Conservation (phyloP, 2,888 invertebrate species). For the Criorhina ranunculi region DNA sequence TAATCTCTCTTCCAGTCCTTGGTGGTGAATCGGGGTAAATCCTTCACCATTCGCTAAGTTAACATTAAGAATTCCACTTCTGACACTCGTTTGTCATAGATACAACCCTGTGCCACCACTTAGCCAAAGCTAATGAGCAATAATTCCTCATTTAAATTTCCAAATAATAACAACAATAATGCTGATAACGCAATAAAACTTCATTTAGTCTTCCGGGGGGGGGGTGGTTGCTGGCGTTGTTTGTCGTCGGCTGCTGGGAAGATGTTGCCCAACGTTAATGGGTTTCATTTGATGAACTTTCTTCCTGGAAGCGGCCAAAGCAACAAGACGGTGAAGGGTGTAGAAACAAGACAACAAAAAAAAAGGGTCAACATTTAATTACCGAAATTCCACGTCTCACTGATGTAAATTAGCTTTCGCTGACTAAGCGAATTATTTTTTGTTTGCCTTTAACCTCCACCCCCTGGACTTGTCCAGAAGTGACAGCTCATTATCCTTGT, state of each 20-base stretch:
- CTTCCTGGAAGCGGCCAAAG: slow-evolving; percentile 20
- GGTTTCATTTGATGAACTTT: slow-evolving; percentile 62
- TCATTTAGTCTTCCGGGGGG: slow-evolving; percentile 50
- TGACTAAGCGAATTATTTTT: slow-evolving; percentile 59
- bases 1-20: neutral
- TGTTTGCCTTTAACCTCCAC: neutral
- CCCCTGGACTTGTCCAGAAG: slow-evolving; percentile 14
- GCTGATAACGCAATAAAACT: slow-evolving; percentile 66
- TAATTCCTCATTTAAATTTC: slow-evolving; percentile 72
- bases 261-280: slow-evolving; percentile 48
- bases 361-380: slow-evolving; percentile 75
- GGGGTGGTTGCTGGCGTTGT: neutral
- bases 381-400: slow-evolving; percentile 70
- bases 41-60: slow-evolving; percentile 28
- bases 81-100: slow-evolving; percentile 60
- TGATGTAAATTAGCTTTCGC: slow-evolving; percentile 72
- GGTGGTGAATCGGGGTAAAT: neutral
- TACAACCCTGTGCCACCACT: slow-evolving; percentile 31
- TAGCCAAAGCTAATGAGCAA: slow-evolving; percentile 63
- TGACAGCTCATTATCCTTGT: slow-evolving; percentile 72
- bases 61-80: slow-evolving; percentile 54
- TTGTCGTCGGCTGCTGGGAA: slow-evolving; percentile 1
- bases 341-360: neutral
- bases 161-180: slow-evolving; percentile 58
- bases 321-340: slow-evolving; percentile 55